Percentiles rank a stretch among this genome's conserved stretches.
Conservation (phyloP, 1,140 invertebrate species). For the Leptopilina boulardi region DNA sequence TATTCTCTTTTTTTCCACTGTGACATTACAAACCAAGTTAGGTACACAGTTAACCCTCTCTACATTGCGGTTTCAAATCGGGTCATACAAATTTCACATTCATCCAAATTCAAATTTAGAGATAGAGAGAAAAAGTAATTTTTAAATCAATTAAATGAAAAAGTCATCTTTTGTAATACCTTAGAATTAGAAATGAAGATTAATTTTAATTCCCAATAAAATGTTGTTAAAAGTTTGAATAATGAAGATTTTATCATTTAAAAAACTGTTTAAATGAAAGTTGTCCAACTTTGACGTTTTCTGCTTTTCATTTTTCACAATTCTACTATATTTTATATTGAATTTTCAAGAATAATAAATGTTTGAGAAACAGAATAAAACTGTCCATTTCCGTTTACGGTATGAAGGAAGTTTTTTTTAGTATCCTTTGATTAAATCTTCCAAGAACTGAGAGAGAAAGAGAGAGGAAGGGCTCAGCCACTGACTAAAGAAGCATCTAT, state of each 20-base stretch:
- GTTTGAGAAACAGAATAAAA: neutral
- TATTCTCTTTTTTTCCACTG: slow-evolving; percentile 13
- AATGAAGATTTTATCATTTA: too few species aligned
- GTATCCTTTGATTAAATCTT: slow-evolving; percentile 26
- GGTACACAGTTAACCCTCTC: neutral
- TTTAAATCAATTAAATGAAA: too few species aligned
- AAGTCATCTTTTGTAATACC: too few species aligned
- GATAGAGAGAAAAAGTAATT: too few species aligned
- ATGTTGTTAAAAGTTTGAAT: too few species aligned
- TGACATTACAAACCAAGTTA: slow-evolving; percentile 23
- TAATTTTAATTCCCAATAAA: too few species aligned
- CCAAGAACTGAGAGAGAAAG: neutral
- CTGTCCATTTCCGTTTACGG: slow-evolving; percentile 27
- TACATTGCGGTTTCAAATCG: neutral
- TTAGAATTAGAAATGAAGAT: too few species aligned
- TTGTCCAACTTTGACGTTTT: neutral
- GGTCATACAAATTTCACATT: neutral
- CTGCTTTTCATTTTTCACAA: neutral
- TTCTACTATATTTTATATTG: neutral
- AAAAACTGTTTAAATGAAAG: too few species aligned
- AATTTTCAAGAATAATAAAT: slow-evolving; percentile 14
- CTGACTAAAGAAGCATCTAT: slow-evolving; percentile 19
- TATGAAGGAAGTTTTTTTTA: slow-evolving; percentile 18
- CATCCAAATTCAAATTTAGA: neutral
- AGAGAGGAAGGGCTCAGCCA: neutral